Evolutionary conservation across 2,888 invertebrate genomes (phyloP).

Genomic region (Thymelicus lineola): DNA sequence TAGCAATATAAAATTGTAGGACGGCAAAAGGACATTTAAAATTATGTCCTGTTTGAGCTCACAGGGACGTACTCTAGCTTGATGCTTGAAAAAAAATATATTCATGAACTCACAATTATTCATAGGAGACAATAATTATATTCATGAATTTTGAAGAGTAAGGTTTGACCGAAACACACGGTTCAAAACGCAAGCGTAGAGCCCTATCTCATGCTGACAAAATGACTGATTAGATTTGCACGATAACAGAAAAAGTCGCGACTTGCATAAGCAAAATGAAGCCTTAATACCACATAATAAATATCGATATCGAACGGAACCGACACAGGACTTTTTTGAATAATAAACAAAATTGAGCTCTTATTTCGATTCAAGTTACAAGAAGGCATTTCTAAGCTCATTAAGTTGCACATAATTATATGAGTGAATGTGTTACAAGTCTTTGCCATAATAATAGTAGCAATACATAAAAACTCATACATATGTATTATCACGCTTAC

Average conservation of each 20-base stretch:
- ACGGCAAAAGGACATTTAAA: not conserved
- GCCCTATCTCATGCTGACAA: constrained; percentile 22
- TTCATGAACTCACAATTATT: not conserved
- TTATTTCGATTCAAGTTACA: not conserved
- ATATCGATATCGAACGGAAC: not conserved
- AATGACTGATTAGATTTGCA: constrained; percentile 33
- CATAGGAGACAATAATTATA: not conserved
- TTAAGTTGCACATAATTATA: not conserved
- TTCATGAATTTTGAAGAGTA: constrained; percentile 7
- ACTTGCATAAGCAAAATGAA: constrained; percentile 4
- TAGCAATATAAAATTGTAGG: too few species aligned
- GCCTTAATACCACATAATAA: not conserved
- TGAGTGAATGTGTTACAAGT: not conserved
- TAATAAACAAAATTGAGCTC: constrained; percentile 8
- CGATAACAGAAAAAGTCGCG: constrained; percentile 16
- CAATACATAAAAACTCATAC: too few species aligned
- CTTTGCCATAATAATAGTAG: not conserved
- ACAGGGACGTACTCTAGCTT: not conserved
- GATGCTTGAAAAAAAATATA: not conserved
- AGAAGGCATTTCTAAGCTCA: not conserved
- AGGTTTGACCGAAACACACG: constrained; percentile 1
- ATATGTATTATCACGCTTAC: too few species aligned
- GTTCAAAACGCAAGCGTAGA: constrained; percentile 5
- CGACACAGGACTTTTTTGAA: not conserved
- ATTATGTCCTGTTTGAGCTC: not conserved